phyloP scores from a whole-genome alignment of 2,888 invertebrate genomes.

The Trissoscelio sp. region DNA sequence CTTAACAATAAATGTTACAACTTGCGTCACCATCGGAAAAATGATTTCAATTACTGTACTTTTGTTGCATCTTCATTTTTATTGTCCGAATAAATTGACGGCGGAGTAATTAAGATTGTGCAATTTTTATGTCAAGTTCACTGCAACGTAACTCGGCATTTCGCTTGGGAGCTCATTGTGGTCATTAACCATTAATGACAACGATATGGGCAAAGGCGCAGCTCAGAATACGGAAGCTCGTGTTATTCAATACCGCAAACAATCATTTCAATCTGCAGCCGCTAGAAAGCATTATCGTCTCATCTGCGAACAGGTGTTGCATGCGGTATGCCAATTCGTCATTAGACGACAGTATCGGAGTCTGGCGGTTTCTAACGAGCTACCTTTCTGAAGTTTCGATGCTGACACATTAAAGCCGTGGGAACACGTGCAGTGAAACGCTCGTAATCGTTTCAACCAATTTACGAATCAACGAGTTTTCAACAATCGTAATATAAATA shows the following conservation, averaged over 20 bases:
- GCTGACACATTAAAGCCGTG: slow-evolving; percentile 50
- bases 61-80: not conserved
- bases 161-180: slow-evolving; percentile 33
- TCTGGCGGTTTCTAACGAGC: slow-evolving; percentile 44
- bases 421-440: slow-evolving; percentile 23
- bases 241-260: slow-evolving; percentile 75
- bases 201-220: slow-evolving; percentile 13
- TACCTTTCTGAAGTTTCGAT: slow-evolving; percentile 26
- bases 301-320: slow-evolving; percentile 73
- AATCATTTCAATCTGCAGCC: slow-evolving; percentile 78
- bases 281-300: slow-evolving; percentile 74
- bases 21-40: no score
- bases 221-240: slow-evolving; percentile 73
- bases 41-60: not conserved
- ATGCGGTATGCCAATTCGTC: slow-evolving; percentile 49
- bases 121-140: slow-evolving; percentile 49
- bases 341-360: slow-evolving; percentile 53
- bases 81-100: not conserved
- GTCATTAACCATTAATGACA: slow-evolving; percentile 42
- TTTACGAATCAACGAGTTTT: slow-evolving; percentile 18
- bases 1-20: not conserved
- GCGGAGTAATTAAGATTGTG: slow-evolving; percentile 23
- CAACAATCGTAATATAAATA: slow-evolving; percentile 14
- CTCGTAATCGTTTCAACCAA: slow-evolving; percentile 4
- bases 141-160: slow-evolving; percentile 25